Percentiles rank a stretch among this genome's conserved stretches.
Evolutionary conservation across 2,888 invertebrate species (phyloP).

Genomic region (Scrobipalpa atriplicella): DNA sequence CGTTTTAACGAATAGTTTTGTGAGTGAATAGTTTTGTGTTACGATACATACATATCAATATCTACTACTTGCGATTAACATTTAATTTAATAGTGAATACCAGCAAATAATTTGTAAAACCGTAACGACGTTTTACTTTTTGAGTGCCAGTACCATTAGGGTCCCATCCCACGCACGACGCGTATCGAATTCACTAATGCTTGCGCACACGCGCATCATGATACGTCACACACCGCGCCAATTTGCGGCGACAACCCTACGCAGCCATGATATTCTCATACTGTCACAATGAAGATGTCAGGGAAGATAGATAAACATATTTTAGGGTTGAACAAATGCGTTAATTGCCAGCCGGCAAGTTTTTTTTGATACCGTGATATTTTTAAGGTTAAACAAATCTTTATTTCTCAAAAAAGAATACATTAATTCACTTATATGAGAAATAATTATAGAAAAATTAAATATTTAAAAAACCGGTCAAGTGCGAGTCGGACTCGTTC

Average conservation of each 20-base stretch:
- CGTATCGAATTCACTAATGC: conserved; percentile 58
- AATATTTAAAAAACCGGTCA: no score
- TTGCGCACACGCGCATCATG: conserved; percentile 56
- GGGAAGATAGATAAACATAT: conserved; percentile 32
- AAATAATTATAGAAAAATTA: no score
- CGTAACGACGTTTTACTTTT: conserved; percentile 7
- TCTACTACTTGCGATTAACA: neutral
- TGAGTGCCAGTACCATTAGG: conserved; percentile 29
- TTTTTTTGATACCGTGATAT: neutral
- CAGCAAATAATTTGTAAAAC: neutral
- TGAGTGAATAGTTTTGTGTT: no score
- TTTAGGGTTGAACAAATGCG: conserved; percentile 53
- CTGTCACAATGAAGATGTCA: conserved; percentile 33
- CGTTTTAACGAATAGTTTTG: no score
- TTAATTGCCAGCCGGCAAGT: conserved; percentile 43
- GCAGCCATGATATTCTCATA: conserved; percentile 52
- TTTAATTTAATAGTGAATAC: neutral
- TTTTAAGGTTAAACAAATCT: no score
- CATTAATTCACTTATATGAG: no score
- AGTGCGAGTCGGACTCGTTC: no score
- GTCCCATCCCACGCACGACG: conserved; percentile 46
- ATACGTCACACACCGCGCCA: conserved; percentile 41
- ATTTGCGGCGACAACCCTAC: conserved; percentile 70
- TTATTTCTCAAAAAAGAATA: no score
- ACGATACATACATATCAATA: neutral